A percentile compares a stretch with the other conserved stretches of the same genome.
Conservation (phyloP, 2,113 vertebrate species). For the Callipepla squamata region DNA sequence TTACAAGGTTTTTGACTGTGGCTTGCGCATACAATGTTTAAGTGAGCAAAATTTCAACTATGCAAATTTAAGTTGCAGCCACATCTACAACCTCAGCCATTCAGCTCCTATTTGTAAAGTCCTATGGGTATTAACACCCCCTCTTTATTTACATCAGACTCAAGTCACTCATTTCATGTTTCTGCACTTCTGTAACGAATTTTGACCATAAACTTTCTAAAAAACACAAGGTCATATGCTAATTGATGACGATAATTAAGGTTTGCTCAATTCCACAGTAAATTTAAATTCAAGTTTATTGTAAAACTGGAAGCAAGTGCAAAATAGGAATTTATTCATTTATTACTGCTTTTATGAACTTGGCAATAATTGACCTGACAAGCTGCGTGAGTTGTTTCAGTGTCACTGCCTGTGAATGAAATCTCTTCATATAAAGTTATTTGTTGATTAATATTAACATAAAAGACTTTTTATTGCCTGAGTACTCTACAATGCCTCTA, state of each 20-base stretch:
- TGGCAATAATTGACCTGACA: neutral
- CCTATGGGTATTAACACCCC: neutral
- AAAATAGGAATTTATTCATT: constrained; percentile 11
- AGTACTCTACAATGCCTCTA: neutral
- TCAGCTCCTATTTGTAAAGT: neutral
- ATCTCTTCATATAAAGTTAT: neutral
- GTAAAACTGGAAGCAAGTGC: neutral
- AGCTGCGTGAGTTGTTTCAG: neutral
- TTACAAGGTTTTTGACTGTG: neutral
- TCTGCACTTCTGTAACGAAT: neutral
- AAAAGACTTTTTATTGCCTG: neutral
- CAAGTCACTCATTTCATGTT: neutral
- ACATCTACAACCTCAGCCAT: neutral
- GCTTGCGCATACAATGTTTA: neutral
- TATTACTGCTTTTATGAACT: neutral
- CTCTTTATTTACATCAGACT: neutral
- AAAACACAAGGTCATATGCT: constrained; percentile 12
- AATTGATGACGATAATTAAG: constrained; percentile 75
- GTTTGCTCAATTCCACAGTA: constrained; percentile 73
- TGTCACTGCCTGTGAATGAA: neutral
- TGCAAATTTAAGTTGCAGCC: neutral
- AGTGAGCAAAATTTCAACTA: neutral
- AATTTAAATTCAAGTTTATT: constrained; percentile 51
- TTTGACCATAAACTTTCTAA: neutral
- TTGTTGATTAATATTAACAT: neutral